Evolutionary conservation across 2,113 vertebrate species (phyloP).

Genomic region (Balaeniceps rex): DNA sequence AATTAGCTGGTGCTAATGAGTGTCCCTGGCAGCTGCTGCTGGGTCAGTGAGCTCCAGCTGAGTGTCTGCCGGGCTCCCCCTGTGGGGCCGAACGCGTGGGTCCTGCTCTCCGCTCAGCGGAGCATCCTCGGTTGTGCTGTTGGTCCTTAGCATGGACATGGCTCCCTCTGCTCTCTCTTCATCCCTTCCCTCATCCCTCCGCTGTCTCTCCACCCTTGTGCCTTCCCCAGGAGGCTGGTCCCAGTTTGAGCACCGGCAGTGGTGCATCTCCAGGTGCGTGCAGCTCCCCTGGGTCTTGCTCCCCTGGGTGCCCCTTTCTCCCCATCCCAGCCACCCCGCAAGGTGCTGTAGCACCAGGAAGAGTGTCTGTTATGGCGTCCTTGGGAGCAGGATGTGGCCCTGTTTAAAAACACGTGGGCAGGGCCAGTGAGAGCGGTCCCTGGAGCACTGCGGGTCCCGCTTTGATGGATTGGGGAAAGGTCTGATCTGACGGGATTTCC

Average conservation of each 20-base stretch:
- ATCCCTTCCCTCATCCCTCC: background rate
- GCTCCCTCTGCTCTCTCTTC: background rate
- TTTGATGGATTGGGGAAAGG: background rate
- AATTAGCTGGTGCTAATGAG: background rate
- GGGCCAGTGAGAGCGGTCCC: rapidly evolving
- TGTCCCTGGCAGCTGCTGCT: background rate
- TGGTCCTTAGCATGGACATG: rapidly evolving
- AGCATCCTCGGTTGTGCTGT: background rate
- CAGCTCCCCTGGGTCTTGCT: too few relatives aligned
- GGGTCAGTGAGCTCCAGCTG: background rate
- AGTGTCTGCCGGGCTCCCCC: background rate
- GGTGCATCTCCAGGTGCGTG: background rate
- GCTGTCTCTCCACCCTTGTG: background rate
- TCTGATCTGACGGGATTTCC: background rate
- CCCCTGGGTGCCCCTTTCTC: background rate
- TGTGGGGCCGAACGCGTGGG: rapidly evolving
- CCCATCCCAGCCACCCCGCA: background rate
- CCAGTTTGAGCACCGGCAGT: background rate
- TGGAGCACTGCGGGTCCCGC: background rate
- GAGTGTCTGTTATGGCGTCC: rapidly evolving
- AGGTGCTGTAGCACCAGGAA: background rate
- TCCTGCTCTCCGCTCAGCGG: background rate
- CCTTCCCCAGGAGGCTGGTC: background rate
- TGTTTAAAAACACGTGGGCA: background rate
- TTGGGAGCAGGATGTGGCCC: background rate